Conservation (phyloP, 2,888 invertebrate species). For the Cheilosia pagana region DNA sequence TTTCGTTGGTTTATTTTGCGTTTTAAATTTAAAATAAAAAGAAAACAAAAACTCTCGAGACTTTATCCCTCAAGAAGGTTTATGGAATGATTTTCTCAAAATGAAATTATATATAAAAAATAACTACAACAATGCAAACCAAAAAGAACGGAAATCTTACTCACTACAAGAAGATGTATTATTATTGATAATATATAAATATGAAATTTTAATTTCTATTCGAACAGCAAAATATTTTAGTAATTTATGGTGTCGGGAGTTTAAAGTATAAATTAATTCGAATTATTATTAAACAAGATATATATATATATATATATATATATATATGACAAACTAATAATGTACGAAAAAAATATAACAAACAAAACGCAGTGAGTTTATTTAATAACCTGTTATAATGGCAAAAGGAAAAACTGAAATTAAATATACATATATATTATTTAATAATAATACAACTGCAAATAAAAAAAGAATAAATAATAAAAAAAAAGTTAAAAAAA, state of each 20-base stretch:
- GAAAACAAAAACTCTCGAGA: slow-evolving; percentile 46
- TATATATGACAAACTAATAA: slow-evolving; percentile 74
- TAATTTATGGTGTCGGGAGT: slow-evolving; percentile 53
- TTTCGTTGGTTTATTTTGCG: background rate
- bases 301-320: slow-evolving; percentile 75
- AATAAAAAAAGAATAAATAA: slow-evolving; percentile 39
- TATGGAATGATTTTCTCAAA: slow-evolving; percentile 41
- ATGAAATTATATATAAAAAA: slow-evolving; percentile 39
- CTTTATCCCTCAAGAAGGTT: slow-evolving; percentile 66
- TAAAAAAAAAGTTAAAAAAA: slow-evolving; percentile 46
- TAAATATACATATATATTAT: slow-evolving; percentile 67
- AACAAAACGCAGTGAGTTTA: slow-evolving; percentile 47
- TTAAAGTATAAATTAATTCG: slow-evolving; percentile 74
- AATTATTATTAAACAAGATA: slow-evolving; percentile 75
- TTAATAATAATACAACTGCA: slow-evolving; percentile 74
- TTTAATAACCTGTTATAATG: slow-evolving; percentile 57
- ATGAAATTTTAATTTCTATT: slow-evolving; percentile 45
- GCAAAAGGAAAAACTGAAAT: slow-evolving; percentile 38
- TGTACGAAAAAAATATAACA: slow-evolving; percentile 78
- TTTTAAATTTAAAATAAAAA: slow-evolving; percentile 4
- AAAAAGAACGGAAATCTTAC: slow-evolving; percentile 34
- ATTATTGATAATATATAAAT: slow-evolving; percentile 72
- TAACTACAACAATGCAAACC: slow-evolving; percentile 23
- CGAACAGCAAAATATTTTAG: slow-evolving; percentile 34
- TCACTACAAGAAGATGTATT: slow-evolving; percentile 62